Evolutionary conservation across 2,113 vertebrate genomes (phyloP).

Genomic region (Microcebus lehilahytsara): DNA sequence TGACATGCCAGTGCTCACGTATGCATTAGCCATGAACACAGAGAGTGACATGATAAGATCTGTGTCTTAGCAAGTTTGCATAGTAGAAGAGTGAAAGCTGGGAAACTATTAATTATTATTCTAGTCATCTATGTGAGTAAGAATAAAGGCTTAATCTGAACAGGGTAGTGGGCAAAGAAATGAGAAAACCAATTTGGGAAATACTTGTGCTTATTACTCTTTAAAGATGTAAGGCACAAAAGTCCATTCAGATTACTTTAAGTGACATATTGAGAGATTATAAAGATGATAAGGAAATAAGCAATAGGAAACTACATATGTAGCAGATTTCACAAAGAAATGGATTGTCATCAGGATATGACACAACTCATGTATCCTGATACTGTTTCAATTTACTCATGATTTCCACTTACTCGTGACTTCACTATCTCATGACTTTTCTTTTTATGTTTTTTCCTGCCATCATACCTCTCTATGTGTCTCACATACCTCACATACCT

Average conservation of each 20-base stretch:
- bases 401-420: not conserved
- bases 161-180: not conserved
- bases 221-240: not conserved
- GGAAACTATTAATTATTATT: not conserved
- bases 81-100: not conserved
- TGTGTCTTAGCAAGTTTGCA: not conserved
- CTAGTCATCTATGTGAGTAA: not conserved
- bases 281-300: not conserved
- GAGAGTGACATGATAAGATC: not conserved
- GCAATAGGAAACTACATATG: not conserved
- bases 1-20: not conserved
- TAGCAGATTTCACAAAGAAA: not conserved
- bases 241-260: not conserved
- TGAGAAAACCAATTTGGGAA: not conserved
- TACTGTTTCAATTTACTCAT: not conserved
- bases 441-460: not conserved
- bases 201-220: not conserved
- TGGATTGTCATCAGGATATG: not conserved
- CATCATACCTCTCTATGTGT: not conserved
- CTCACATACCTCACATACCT: not conserved
- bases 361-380: not conserved
- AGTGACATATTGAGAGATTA: not conserved
- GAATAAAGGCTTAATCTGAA: not conserved
- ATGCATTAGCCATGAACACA: not conserved
- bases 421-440: not conserved